phyloP scores from a whole-genome alignment of 2,888 invertebrate species.

The Nomada ferruginata region DNA sequence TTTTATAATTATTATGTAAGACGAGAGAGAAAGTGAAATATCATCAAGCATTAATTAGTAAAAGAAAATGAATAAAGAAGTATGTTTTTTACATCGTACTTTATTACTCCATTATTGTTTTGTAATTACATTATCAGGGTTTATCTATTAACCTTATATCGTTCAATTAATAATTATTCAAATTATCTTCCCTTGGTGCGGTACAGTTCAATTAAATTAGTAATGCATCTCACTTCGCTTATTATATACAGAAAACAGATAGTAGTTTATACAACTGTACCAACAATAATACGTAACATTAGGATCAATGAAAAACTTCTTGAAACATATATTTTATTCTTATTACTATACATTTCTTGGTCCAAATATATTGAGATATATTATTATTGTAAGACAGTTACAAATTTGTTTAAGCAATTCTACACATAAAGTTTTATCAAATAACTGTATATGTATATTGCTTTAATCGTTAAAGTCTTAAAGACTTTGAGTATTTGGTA shows the following conservation, averaged over 20 bases:
- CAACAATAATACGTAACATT: slow-evolving; percentile 15
- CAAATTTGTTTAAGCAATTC: slow-evolving; percentile 60
- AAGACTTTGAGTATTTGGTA: slow-evolving; percentile 12
- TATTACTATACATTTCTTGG: slow-evolving; percentile 73
- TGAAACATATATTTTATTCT: slow-evolving; percentile 63
- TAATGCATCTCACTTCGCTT: slow-evolving; percentile 16
- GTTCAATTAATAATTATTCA: slow-evolving; percentile 65
- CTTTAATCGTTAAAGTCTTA: slow-evolving; percentile 39
- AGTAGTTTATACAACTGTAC: slow-evolving; percentile 17
- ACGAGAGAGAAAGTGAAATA: slow-evolving; percentile 19
- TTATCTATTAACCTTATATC: slow-evolving; percentile 61
- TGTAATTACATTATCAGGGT: slow-evolving; percentile 63
- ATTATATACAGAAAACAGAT: neutral
- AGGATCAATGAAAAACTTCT: slow-evolving; percentile 29
- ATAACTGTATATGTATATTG: slow-evolving; percentile 48
- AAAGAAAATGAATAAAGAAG: slow-evolving; percentile 12
- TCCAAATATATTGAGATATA: slow-evolving; percentile 69
- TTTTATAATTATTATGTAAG: slow-evolving; percentile 44
- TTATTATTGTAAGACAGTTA: slow-evolving; percentile 62
- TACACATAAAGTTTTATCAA: slow-evolving; percentile 39
- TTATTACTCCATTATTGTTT: slow-evolving; percentile 68
- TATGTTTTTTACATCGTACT: slow-evolving; percentile 60
- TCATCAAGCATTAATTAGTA: slow-evolving; percentile 10
- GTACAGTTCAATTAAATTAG: slow-evolving; percentile 29
- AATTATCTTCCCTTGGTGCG: slow-evolving; percentile 28